phyloP scores from a whole-genome alignment of 2,113 vertebrate species.

The Loxodonta africana region DNA sequence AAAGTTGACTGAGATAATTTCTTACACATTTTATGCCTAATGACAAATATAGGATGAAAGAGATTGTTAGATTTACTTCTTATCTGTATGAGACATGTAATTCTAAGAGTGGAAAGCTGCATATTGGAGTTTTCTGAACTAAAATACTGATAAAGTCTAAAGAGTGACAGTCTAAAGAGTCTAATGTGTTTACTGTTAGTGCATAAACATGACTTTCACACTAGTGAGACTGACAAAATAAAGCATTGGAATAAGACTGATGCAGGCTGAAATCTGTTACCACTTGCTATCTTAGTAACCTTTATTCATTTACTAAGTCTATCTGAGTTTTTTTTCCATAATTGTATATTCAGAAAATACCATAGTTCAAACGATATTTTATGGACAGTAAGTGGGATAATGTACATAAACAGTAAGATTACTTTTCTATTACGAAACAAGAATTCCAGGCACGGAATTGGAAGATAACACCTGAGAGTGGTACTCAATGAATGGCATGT shows the following conservation, averaged over 20 bases:
- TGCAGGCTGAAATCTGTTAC: not conserved
- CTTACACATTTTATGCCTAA: not conserved
- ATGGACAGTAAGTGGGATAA: not conserved
- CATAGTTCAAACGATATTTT: not conserved
- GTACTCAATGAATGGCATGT: not conserved
- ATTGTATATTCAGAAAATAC: not conserved
- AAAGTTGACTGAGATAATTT: not conserved
- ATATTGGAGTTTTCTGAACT: not conserved
- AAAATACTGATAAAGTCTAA: not conserved
- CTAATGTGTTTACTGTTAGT: not conserved
- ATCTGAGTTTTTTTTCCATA: not conserved
- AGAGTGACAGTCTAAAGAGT: not conserved
- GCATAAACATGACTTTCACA: not conserved
- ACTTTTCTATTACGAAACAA: not conserved
- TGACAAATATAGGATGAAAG: not conserved
- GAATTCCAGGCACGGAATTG: not conserved
- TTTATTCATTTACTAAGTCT: slow-evolving; percentile 17
- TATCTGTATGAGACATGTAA: not conserved
- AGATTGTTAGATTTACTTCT: not conserved
- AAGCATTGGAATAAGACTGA: not conserved
- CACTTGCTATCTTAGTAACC: not conserved
- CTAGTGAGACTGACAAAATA: not conserved
- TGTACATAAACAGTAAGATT: not conserved
- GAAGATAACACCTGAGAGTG: not conserved
- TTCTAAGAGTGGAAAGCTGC: not conserved